Base-by-base conservation (phyloP, 2,888 invertebrate genomes). In the Eristalis pertinax region DNA sequence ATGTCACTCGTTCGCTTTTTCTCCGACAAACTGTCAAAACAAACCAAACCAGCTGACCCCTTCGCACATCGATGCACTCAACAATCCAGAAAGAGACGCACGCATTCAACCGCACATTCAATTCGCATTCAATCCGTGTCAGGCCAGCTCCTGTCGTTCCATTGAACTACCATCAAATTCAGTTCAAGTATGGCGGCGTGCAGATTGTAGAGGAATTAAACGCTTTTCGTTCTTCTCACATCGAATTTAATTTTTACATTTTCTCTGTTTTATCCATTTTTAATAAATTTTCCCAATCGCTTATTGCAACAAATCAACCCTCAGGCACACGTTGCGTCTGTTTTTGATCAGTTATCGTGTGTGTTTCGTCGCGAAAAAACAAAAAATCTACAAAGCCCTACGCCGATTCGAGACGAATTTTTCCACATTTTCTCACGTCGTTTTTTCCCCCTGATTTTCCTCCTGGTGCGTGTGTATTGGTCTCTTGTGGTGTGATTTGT, bases 161-260 rank as follows among this genome's bases (percentile, higher is more conserved):
- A 64, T 58, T 70, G 50, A 32, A 26, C n/a, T n/a, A 67, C 85
- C 58, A 65, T 74, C 78, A 78, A 83, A 72, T 74, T 82, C 70
- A 86, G 83, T 83, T 86, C 67, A 86, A 86, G 70, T 86, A 86
- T 86, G 86, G 86, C 86, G 86, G 78, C 82, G 83, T 86, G 70
- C 78, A 67, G 74, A 79, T 83, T 86, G 63, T 83, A 86, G 86
- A 78, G 78, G 75, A 83, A 83, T 19, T 43, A 81, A 19, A 73
- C 56, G 78, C 78, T 82, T 83, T 86, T 78, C 74, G 85, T 86
- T 86, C 83, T 86, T 83, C 78, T 86, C 74, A 67, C 78, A 82
- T 75, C 74, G 78, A 83, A 75, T 86, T 86, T 86, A 74, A 72
- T 82, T 86, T 50, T 50, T 70, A 60, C 24, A 74, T 83, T 82